Evolutionary conservation across 2,113 vertebrate genomes (phyloP).

Genomic region (Eurystomus gularis): DNA sequence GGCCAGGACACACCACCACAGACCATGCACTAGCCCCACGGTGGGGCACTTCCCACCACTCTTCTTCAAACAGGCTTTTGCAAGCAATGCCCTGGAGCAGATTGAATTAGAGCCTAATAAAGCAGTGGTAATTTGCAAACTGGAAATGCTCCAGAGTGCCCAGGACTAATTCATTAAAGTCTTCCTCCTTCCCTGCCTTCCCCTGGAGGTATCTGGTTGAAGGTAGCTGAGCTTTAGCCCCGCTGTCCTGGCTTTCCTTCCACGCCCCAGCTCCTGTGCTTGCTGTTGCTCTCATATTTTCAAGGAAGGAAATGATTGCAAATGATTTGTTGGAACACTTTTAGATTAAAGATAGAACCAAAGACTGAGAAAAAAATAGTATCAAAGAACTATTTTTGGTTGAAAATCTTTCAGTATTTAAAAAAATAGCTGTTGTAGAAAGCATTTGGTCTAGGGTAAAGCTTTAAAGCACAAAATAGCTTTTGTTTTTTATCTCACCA

Average conservation of each 20-base stretch:
- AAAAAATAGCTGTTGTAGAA: not conserved
- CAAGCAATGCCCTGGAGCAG: not conserved
- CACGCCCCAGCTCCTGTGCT: rapidly evolving
- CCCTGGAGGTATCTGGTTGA: not conserved
- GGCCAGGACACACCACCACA: rapidly evolving
- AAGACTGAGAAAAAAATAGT: not conserved
- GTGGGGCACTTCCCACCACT: not conserved
- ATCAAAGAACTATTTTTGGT: not conserved
- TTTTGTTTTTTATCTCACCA: not conserved
- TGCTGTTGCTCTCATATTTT: not conserved
- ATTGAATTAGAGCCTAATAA: conserved; percentile 47
- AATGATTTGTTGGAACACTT: not conserved
- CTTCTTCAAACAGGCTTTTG: conserved; percentile 16
- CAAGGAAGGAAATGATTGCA: not conserved
- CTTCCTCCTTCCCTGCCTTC: conserved; percentile 15
- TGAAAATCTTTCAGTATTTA: not conserved
- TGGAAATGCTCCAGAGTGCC: conserved; percentile 31
- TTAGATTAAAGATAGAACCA: not conserved
- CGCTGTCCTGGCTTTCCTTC: not conserved
- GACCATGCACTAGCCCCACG: not conserved
- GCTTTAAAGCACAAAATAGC: not conserved
- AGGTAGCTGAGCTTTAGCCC: not conserved
- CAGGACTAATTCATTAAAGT: conserved; percentile 23
- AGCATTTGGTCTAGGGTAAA: not conserved
- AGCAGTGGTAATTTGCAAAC: conserved; percentile 43